A percentile compares a stretch with the other conserved stretches of the same genome.
These are phyloP conservation scores for Bursaphelenchus okinawaensis DNA, from an alignment of 2,888 invertebrate species.

Conservation along the genomic window DNA sequence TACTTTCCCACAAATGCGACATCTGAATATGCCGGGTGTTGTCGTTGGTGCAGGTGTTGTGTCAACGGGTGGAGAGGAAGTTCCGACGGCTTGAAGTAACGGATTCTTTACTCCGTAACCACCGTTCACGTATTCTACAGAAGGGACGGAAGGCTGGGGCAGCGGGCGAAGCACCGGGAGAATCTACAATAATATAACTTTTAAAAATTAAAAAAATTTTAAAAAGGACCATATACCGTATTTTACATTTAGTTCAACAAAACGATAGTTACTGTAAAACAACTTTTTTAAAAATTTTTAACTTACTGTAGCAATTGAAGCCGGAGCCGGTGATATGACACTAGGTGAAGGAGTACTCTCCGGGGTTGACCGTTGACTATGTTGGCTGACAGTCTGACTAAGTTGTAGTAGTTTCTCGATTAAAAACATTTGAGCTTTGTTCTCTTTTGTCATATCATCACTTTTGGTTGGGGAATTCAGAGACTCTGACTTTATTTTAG, in stretches of 20 bases:
- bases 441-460: not conserved
- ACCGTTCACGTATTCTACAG: slow-evolving; percentile 86
- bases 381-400: not conserved
- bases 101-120: slow-evolving; percentile 97
- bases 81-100: slow-evolving; percentile 28
- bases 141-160: not conserved
- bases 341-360: not conserved
- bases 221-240: too few relatives aligned
- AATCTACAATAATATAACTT: not conserved
- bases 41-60: slow-evolving; percentile 39
- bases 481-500: not conserved
- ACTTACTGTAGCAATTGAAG: not conserved
- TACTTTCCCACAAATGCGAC: slow-evolving; percentile 56
- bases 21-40: slow-evolving; percentile 31
- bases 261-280: too few relatives aligned
- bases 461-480: not conserved
- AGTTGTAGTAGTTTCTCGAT: not conserved
- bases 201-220: not conserved
- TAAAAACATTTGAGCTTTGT: not conserved
- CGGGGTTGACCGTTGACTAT: not conserved
- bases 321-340: not conserved
- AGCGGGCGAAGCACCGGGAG: not conserved
- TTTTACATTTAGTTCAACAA: not conserved
- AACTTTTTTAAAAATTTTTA: not conserved
- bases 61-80: slow-evolving; percentile 24